These are phyloP conservation scores for Lithophane ornitopus DNA, from an alignment of 2,888 invertebrate genomes.

Conservation along the genomic window DNA sequence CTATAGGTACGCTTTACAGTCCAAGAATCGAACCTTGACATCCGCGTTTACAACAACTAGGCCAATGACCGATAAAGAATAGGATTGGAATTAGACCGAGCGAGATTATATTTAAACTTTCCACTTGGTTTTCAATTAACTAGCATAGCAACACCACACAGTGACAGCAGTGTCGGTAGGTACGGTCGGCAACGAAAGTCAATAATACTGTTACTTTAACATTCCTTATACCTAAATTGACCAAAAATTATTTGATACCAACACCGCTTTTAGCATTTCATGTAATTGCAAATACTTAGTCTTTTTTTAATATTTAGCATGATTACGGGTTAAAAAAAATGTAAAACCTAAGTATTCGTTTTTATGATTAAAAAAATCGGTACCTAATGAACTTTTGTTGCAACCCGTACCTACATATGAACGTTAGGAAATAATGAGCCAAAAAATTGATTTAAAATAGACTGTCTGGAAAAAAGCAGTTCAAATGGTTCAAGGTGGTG, in stretches of 20 bases:
- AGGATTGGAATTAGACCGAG: constrained; percentile 5
- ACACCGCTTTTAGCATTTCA: too few relatives aligned
- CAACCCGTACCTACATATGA: not conserved
- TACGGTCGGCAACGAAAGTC: not conserved
- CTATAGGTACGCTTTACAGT: not conserved
- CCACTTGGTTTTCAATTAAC: not conserved
- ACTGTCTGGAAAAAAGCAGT: not conserved
- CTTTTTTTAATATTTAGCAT: too few relatives aligned
- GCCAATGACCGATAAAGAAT: constrained; percentile 35
- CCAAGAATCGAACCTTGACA: constrained; percentile 12
- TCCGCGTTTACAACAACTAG: constrained; percentile 17
- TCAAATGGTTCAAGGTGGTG: too few relatives aligned
- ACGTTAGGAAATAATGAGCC: not conserved
- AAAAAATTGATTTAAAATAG: not conserved
- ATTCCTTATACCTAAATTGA: too few relatives aligned
- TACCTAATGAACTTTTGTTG: not conserved
- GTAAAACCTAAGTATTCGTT: not conserved
- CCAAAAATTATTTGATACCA: too few relatives aligned
- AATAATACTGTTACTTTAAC: not conserved
- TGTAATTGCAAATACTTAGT: too few relatives aligned
- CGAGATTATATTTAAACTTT: constrained; percentile 33
- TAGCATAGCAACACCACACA: constrained; percentile 13
- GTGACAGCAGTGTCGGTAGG: not conserved
- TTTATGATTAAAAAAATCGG: not conserved
- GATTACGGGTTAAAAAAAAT: too few relatives aligned